Evolutionary conservation across 2,888 invertebrate genomes (phyloP), one percentile per base, ranked within the genome.

Genomic region (Epirrhoe alternata): DNA sequence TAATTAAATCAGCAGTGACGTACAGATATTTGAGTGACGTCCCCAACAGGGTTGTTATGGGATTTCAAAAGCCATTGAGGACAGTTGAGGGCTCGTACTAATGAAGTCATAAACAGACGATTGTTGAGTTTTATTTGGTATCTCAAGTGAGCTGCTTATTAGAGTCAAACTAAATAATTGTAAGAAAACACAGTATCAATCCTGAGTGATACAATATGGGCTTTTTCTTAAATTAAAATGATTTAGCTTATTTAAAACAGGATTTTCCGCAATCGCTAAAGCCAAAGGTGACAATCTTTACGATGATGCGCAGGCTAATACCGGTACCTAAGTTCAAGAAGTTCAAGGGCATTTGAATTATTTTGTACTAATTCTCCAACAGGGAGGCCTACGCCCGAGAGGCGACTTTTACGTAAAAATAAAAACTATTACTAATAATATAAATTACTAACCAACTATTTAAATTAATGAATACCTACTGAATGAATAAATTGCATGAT

Each of bases 21-120:
- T 72, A 72, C 73, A 71, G 74, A 77, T 74, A 70, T 69, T 72
- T 73, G 75, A 77, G 70, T 73, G 78, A 77, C 74, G 73, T 69
- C 70, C 74, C 71, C 66, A 64, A 67, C 67, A 71, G 63, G 73
- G 71, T 63, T 70, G 73, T 64, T 72, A 70, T 69, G 73, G 75
- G 71, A 74, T 73, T 76, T 68, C 69, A 71, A 69, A 64, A 72
- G 74, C 75, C 71, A 73, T 66, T 66, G 73, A 75, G 71, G 72
- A 72, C 42, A 58, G 73, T 74, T 69, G 73, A 70, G 73, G 58
- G 72, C 72, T 73, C 71, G 69, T 75, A 72, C 71, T 74, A 68
- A 69, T 69, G 66, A 66, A 56, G 64, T 53, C 70, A 64, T 66
- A 67, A 56, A 52, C 53, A 66, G 61, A 58, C 47, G 59, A 68